A percentile compares a stretch with the other conserved stretches of the same genome.
Evolutionary conservation across 1,140 invertebrate genomes (phyloP).

Genomic region (Diplogasteroides magnus): DNA sequence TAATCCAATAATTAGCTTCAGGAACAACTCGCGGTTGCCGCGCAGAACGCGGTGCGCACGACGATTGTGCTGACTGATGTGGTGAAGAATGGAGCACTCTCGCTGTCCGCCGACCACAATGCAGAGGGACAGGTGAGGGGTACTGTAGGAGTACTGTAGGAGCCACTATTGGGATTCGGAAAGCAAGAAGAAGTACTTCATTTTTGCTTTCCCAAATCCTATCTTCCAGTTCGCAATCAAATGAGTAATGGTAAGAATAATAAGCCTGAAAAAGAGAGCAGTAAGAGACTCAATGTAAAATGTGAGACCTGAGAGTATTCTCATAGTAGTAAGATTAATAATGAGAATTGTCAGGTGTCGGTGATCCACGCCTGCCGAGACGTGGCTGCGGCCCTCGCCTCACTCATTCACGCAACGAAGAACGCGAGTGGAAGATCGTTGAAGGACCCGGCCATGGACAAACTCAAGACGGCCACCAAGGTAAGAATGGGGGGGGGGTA

Average conservation of each 20-base stretch:
- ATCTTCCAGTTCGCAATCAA: too few relatives aligned
- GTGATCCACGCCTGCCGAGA: constrained; percentile 96
- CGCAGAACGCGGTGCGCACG: constrained; percentile 90
- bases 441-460: constrained; percentile 86
- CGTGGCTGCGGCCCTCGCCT: constrained; percentile 87
- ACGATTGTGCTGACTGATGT: constrained; percentile 93
- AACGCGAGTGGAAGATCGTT: constrained; percentile 84
- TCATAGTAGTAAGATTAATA: too few relatives aligned
- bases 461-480: constrained; percentile 95
- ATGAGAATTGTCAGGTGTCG: too few relatives aligned
- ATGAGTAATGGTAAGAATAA: too few relatives aligned
- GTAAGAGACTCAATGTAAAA: too few relatives aligned
- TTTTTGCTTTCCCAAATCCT: too few relatives aligned
- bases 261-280: too few relatives aligned
- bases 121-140: constrained; percentile 82
- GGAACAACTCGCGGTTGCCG: constrained; percentile 88
- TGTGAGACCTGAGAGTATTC: too few relatives aligned
- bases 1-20: too few relatives aligned
- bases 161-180: too few relatives aligned
- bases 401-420: constrained; percentile 93
- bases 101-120: constrained; percentile 78
- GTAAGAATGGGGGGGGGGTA: constrained; percentile 59
- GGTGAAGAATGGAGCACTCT: constrained; percentile 90
- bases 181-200: too few relatives aligned
- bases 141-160: too few relatives aligned